Conservation (phyloP, 2,113 vertebrate species). For the Nematolebias whitei region DNA sequence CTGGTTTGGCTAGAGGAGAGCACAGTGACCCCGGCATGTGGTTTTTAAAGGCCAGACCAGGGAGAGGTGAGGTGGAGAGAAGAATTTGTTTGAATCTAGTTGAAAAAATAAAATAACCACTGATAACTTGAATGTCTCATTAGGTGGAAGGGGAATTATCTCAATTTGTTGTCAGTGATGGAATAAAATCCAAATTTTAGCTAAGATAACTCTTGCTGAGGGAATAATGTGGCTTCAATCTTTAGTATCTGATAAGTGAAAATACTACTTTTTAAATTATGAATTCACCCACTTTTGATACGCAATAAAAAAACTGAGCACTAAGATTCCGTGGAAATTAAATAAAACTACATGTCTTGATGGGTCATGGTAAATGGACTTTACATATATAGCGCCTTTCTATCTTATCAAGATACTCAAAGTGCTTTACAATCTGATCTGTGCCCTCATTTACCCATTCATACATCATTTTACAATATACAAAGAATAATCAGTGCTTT, state of each 20-base stretch:
- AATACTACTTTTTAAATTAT: constrained; percentile 25
- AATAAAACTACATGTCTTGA: too few relatives aligned
- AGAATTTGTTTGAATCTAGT: constrained; percentile 79
- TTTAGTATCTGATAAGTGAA: constrained; percentile 15
- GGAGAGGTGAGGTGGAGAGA: constrained; percentile 80
- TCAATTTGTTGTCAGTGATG: constrained; percentile 65
- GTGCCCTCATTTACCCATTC: too few relatives aligned
- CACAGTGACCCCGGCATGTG: constrained; percentile 81
- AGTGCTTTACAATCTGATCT: too few relatives aligned
- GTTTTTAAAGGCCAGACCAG: constrained; percentile 76
- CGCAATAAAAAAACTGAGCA: too few relatives aligned
- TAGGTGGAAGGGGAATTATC: constrained; percentile 65
- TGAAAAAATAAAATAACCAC: constrained; percentile 76
- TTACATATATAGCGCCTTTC: too few relatives aligned
- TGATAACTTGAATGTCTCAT: constrained; percentile 81
- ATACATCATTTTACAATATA: too few relatives aligned
- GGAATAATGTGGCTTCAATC: constrained; percentile 29
- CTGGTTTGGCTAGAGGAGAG: constrained; percentile 80
- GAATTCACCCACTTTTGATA: too few relatives aligned
- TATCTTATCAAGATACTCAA: too few relatives aligned
- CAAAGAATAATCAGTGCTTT: too few relatives aligned
- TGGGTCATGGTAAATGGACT: too few relatives aligned
- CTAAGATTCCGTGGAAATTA: too few relatives aligned
- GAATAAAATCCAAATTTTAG: constrained; percentile 55
- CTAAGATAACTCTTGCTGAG: background rate